Base-by-base conservation (phyloP, 2,888 invertebrate genomes). In the Myopa tessellatipennis region DNA sequence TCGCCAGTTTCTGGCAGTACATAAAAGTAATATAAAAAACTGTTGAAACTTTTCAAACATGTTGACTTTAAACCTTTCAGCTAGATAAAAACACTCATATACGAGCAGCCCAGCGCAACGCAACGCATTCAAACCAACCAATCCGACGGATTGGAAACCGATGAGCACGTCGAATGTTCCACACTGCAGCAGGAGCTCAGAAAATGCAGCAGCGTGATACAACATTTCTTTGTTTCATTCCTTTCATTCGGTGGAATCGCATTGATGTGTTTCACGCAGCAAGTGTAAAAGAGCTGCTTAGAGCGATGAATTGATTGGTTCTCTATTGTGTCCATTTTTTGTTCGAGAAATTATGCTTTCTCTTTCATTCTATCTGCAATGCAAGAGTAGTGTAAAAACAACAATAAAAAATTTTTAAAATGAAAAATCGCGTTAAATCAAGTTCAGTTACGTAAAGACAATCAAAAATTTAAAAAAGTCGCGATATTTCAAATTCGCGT, bases 121-220 rank as follows among this genome's bases (percentile, higher is more conserved):
- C 55, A 55, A 55, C 5, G 5, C n/a, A n/a, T n/a, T 6, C 58
- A 16, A 58, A 58, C 58, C 58, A 16, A 18, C 4, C 58, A 58
- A 58, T 18, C 2, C 26, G 26, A 63, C 61, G 10, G 14, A 50
- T 50, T 0, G 50, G 14, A 63, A 63, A n/a, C 61, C 26, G 26
- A 84, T 87, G 83, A 84, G 76, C 79, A 82, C 86, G 83, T 84
- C 84, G 82, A 87, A 87, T 88, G 88, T 89, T 88, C 88, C 89
- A 88, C 88, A 88, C 82, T 83, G 75, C 83, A 87, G 80, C 83
- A 86, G 88, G 89, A 80, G 83, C 81, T 52, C 88, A 88, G 83
- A 38, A 45, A 1, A 12, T n/a, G 4, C 14, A 82, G 83, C 70
- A 77, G 72, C 74, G 63, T 78, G 80, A 50, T 82, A 82, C 84